Conservation (phyloP, 2,888 invertebrate genomes). For the Auanema freiburgensis region DNA sequence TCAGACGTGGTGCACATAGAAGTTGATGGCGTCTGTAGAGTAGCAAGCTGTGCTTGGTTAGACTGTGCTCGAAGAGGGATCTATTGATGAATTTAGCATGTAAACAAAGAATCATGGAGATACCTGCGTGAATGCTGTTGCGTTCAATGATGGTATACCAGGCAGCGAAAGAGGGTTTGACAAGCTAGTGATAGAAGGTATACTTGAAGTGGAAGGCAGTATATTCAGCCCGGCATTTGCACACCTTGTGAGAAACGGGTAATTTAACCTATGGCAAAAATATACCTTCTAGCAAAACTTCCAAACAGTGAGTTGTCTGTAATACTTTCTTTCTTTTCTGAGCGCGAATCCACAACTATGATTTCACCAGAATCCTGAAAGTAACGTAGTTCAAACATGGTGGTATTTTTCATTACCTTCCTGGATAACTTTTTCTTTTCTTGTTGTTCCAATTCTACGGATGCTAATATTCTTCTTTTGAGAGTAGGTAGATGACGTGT, state of each 20-base stretch:
- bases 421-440: constrained; percentile 9
- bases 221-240: too few species aligned
- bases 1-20: too few species aligned
- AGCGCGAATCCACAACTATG: constrained; percentile 8
- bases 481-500: constrained; percentile 1
- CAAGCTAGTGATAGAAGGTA: neutral
- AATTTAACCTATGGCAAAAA: too few species aligned
- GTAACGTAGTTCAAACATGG: neutral
- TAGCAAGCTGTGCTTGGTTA: too few species aligned
- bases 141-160: neutral
- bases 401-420: constrained; percentile 3
- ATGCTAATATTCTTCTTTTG: constrained; percentile 20
- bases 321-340: too few species aligned
- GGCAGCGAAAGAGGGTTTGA: neutral
- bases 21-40: too few species aligned
- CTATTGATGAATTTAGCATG: too few species aligned
- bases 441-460: constrained; percentile 9
- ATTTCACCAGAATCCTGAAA: constrained; percentile 19
- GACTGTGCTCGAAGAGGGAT: too few species aligned
- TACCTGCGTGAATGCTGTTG: constrained; percentile 4
- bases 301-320: too few species aligned
- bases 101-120: too few species aligned
- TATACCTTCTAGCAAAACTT: too few species aligned
- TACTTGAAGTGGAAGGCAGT: neutral
- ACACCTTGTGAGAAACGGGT: too few species aligned